These are phyloP conservation scores for Xenopus laevis DNA, from an alignment of 2,113 vertebrate species.

Conservation along the genomic window DNA sequence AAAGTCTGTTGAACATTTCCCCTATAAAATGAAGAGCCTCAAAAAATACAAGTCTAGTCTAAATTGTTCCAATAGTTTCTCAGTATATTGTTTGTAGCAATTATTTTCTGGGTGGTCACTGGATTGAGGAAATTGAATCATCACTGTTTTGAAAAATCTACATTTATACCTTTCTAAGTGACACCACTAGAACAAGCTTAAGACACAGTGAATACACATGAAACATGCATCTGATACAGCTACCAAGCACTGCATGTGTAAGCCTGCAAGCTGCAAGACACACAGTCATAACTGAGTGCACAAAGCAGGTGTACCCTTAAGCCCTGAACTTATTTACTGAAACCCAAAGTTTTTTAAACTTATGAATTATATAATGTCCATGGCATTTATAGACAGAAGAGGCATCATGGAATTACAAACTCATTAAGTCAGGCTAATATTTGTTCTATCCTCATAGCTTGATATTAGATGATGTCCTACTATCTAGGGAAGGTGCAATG, in stretches of 20 bases:
- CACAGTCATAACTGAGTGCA: neutral
- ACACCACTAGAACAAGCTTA: neutral
- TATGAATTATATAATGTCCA: slow-evolving; percentile 33
- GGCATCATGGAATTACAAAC: slow-evolving; percentile 36
- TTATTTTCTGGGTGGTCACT: slow-evolving; percentile 6
- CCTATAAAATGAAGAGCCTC: no score
- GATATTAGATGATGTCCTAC: neutral
- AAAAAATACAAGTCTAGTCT: no score
- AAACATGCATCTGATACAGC: slow-evolving; percentile 1
- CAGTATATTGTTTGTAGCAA: no score
- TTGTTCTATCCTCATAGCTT: slow-evolving; percentile 7
- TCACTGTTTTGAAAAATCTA: slow-evolving; percentile 29
- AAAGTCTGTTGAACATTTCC: no score
- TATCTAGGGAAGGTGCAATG: neutral
- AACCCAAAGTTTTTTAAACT: no score
- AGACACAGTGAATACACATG: no score
- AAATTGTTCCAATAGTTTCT: no score
- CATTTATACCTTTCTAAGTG: neutral
- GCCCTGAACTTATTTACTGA: neutral
- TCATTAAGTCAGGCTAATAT: slow-evolving; percentile 23
- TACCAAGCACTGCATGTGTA: neutral
- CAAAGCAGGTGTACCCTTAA: neutral
- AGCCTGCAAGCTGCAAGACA: neutral
- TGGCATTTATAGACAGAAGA: slow-evolving; percentile 7
- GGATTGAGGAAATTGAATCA: slow-evolving; percentile 16